Base-by-base conservation (phyloP, 2,888 invertebrate genomes). In the Platynereis dumerilii region DNA sequence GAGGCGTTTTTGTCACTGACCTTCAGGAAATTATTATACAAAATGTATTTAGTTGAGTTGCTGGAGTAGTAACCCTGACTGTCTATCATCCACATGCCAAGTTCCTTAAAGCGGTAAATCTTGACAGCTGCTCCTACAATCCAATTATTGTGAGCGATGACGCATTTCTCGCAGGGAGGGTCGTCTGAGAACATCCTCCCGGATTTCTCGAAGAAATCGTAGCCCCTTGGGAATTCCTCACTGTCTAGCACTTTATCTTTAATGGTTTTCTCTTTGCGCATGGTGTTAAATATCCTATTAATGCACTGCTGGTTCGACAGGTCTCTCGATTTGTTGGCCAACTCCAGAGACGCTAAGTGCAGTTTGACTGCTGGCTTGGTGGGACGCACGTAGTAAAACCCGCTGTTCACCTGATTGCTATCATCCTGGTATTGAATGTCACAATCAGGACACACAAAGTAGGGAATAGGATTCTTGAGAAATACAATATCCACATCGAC, bases 401-500 rank as follows among this genome's bases (percentile, higher is more conserved):
- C 58, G 44, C 58, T 58, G 45, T 58, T 58, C 2, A 27, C n/a
- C 22, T 58, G 44, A 5, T 24, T 2, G 15, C 26, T 12, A 44
- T 58, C 58, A 58, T 29, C 26, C 7, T 27, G 27, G 2, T 44
- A 44, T 28, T 58, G 58, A 2, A 58, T 20, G 26, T 58, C 58
- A 45, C 58, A 58, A n/a, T 42, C 44, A 22, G 17, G 20, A 44
- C 66, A 64, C 3, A n/a, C 24, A 5, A 69, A 20, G 26, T 53
- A 59, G 15, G 55, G 63, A 7, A 67, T n/a, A 7, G 69, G 69
- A 52, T 68, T 56, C 24, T 61, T 56, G n/a, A 69, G 60, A 44
- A 69, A 65, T 5, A 69, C 65, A 17, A 69, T 68, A 28, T 69
- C 69, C 2, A 67, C 65, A 54, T 69, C 69, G 3, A 58, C 56